Evolutionary conservation across 2,888 invertebrate species (phyloP).

Genomic region (Ctena decussata): DNA sequence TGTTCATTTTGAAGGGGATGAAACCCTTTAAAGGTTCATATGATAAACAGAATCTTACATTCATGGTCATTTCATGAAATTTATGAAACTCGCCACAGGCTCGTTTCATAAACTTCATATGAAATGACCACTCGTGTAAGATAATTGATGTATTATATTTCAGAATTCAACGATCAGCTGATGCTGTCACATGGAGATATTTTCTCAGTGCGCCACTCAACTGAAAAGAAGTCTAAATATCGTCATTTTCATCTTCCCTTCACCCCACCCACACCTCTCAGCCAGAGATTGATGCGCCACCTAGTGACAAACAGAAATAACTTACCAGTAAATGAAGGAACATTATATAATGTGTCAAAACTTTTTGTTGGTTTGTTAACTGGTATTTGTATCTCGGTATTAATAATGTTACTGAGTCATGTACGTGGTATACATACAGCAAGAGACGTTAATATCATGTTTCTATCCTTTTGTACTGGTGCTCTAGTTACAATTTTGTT

Average conservation of each 20-base stretch:
- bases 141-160: neutral
- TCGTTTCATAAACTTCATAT: too few species aligned
- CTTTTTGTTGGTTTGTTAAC: constrained; percentile 43
- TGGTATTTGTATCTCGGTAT: constrained; percentile 33
- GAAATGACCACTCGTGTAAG: too few species aligned
- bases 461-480: constrained; percentile 42
- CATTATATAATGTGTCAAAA: constrained; percentile 54
- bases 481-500: constrained; percentile 36
- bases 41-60: too few species aligned
- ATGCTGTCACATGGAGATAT: constrained; percentile 34
- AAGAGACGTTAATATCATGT: constrained; percentile 47
- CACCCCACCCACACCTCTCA: constrained; percentile 44
- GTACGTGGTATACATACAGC: constrained; percentile 33
- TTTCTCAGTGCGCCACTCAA: constrained; percentile 21
- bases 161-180: constrained; percentile 43
- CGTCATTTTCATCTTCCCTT: constrained; percentile 37
- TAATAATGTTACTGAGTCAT: constrained; percentile 36
- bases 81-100: too few species aligned
- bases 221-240: constrained; percentile 34
- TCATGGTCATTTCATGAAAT: too few species aligned
- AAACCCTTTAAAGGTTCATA: too few species aligned
- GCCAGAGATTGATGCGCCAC: constrained; percentile 29
- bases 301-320: constrained; percentile 32
- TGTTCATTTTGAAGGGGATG: too few species aligned
- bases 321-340: constrained; percentile 35